Evolutionary conservation across 2,797 vertebrate genomes (phyloP).

Genomic region (Hybognathus amarus): DNA sequence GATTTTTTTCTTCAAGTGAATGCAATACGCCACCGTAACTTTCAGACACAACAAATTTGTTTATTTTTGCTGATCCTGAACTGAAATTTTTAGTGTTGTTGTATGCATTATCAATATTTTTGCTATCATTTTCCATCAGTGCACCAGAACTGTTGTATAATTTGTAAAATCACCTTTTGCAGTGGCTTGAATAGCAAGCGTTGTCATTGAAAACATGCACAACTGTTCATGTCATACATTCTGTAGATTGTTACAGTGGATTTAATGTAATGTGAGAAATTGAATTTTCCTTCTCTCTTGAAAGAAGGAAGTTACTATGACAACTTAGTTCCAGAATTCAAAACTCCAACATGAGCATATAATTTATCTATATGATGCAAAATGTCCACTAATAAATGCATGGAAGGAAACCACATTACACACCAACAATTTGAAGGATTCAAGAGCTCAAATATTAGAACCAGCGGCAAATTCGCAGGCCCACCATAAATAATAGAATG

Average conservation of each 20-base stretch:
- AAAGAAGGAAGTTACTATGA: background rate
- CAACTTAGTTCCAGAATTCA: background rate
- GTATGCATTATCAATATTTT: background rate
- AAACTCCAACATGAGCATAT: background rate
- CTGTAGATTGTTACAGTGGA: background rate
- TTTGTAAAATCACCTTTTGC: background rate
- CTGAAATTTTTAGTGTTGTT: background rate
- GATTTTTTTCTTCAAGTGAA: too few relatives aligned
- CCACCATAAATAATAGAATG: background rate
- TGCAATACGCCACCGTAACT: too few relatives aligned
- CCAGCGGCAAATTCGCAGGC: background rate
- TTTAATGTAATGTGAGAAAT: background rate
- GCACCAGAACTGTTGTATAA: background rate
- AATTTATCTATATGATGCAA: background rate
- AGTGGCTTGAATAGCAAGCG: background rate
- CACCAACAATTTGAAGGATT: background rate
- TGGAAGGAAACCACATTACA: background rate
- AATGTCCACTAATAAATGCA: background rate
- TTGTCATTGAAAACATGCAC: background rate
- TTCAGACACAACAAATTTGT: background rate
- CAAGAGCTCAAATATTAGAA: background rate
- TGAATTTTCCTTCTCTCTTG: background rate
- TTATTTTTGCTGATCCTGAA: background rate
- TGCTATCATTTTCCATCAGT: background rate
- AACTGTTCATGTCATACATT: background rate